These are phyloP conservation scores for Biston betularia DNA, from an alignment of 2,888 invertebrate species.

Conservation along the genomic window DNA sequence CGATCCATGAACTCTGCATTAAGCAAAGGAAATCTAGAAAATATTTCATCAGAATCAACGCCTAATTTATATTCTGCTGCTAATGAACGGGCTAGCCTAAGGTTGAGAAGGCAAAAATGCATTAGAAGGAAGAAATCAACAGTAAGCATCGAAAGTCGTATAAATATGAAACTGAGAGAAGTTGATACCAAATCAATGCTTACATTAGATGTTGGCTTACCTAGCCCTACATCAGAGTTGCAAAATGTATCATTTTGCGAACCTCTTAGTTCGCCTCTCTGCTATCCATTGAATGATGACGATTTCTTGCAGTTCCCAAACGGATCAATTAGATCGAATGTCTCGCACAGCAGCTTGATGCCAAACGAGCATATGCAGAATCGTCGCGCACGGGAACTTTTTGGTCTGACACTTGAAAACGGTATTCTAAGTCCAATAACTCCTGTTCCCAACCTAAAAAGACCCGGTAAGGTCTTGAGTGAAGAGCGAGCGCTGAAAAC, in stretches of 20 bases:
- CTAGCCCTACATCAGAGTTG: slow-evolving; percentile 73
- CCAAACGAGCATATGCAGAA: slow-evolving; percentile 64
- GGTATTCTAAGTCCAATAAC: slow-evolving; percentile 85
- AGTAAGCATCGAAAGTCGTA: slow-evolving; percentile 73
- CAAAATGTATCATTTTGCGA: slow-evolving; percentile 71
- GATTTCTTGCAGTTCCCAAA: slow-evolving; percentile 50
- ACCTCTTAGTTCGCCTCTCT: slow-evolving; percentile 63
- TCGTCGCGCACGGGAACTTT: slow-evolving; percentile 69
- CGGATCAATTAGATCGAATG: slow-evolving; percentile 66
- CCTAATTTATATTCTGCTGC: slow-evolving; percentile 69
- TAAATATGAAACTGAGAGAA: slow-evolving; percentile 64
- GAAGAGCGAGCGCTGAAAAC: slow-evolving; percentile 80
- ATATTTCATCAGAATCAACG: slow-evolving; percentile 70
- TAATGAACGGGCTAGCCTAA: slow-evolving; percentile 64
- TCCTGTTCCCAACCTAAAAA: slow-evolving; percentile 73
- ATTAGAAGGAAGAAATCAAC: slow-evolving; percentile 84
- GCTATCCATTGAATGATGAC: slow-evolving; percentile 55
- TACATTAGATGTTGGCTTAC: slow-evolving; percentile 77
- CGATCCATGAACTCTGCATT: slow-evolving; percentile 70
- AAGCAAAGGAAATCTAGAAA: slow-evolving; percentile 59
- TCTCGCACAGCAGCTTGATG: slow-evolving; percentile 78
- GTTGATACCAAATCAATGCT: slow-evolving; percentile 62
- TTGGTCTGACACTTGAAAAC: slow-evolving; percentile 78
- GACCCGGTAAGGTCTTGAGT: slow-evolving; percentile 75
- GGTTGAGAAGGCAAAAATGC: slow-evolving; percentile 85